Percentiles rank a stretch among this genome's conserved stretches.
phyloP scores from a whole-genome alignment of 2,888 invertebrate species.

The Oxycera nigricornis region DNA sequence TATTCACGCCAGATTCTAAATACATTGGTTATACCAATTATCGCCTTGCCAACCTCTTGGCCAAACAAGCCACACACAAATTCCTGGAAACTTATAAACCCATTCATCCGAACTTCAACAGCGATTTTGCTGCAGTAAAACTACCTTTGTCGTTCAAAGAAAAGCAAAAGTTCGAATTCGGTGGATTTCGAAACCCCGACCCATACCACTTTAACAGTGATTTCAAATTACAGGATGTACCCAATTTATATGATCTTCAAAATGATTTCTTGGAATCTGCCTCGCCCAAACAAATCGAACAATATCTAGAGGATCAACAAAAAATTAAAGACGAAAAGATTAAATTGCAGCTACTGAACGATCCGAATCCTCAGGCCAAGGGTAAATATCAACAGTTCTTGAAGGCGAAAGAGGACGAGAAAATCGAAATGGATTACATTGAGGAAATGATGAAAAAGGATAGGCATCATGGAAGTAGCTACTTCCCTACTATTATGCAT shows the following conservation, averaged over 20 bases:
- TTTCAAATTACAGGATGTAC: conserved; percentile 35
- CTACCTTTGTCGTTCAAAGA: neutral
- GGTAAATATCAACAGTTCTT: conserved; percentile 43
- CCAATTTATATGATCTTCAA: conserved; percentile 36
- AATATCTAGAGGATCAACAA: conserved; percentile 43
- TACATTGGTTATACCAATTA: neutral
- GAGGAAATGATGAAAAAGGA: conserved; percentile 32
- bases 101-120: conserved; percentile 26
- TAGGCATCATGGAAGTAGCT: neutral
- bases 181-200: neutral
- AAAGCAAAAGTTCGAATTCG: neutral
- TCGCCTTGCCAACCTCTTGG: neutral
- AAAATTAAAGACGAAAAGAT: conserved; percentile 42
- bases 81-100: neutral
- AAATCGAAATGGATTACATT: conserved; percentile 42
- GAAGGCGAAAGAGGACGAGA: conserved; percentile 44
- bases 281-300: conserved; percentile 42
- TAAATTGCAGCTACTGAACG: conserved; percentile 41
- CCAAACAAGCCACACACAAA: neutral
- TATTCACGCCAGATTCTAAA: conserved; percentile 13
- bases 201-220: conserved; percentile 22
- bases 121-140: conserved; percentile 2
- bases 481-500: neutral
- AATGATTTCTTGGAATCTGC: conserved; percentile 33
- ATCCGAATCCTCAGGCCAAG: conserved; percentile 39